Base-by-base conservation (phyloP, 2,113 vertebrate species). In the Cynopterus brachyotis region DNA sequence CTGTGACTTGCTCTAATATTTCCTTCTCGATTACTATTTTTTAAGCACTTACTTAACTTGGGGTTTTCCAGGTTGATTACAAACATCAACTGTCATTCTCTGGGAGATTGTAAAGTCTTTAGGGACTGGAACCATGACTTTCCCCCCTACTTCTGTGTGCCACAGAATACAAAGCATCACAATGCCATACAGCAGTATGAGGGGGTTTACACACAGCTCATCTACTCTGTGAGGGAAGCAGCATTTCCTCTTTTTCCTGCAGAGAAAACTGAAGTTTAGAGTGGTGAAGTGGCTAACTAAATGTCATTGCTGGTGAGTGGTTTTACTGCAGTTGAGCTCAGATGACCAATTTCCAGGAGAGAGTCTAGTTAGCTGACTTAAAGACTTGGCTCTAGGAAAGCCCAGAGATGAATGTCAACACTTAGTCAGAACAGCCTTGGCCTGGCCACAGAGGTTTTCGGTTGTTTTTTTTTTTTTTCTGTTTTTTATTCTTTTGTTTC, bases 221-320 rank as follows among this genome's bases (percentile, higher is more conserved):
- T 57, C 80, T 62, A 4, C 69, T 32, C 42, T 50, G 16, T 7
- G 6, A 84, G 59, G 73, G 30, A 26, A 47, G 62, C 40, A 0
- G 59, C 67, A 9, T 37, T 80, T 59, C 32, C 69, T 12, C 37
- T 37, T 47, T 47, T 59, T 17, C 35, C 45, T 73, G 50, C 67
- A 42, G 59, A 59, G 22, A 73, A 81, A 40, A 47, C 26, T n/a
- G 60, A 35, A 32, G 47, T 20, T 66, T 64, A 24, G 24, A 22
- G 5, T 6, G 35, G 30, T 10, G 20, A 69, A 26, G 35, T 35
- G 22, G 22, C 20, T 50, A 15, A 42, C 89, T 26, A 35, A 22
- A 30, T 4, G 6, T n/a, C 1, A 0, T 26, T 0, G 19, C 40
- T 30, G 6, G 5, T 5, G 10, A 37, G 66, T 24, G 9, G 22